Evolutionary conservation across 2,888 invertebrate genomes (phyloP).

Genomic region (Melanotus villosus): DNA sequence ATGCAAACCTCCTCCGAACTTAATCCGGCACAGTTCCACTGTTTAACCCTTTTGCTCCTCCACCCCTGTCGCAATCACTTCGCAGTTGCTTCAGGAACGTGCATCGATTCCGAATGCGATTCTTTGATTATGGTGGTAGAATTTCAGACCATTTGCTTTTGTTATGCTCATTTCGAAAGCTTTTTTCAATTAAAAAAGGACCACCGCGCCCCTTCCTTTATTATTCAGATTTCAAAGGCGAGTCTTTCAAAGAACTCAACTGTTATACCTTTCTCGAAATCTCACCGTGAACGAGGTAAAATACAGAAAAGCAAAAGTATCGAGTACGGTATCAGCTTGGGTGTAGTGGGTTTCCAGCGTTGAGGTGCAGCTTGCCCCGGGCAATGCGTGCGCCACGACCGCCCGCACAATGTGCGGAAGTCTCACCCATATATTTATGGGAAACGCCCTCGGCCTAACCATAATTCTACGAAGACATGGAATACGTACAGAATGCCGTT

Average conservation of each 20-base stretch:
- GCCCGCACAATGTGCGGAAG: constrained; percentile 53
- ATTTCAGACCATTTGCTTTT: constrained; percentile 40
- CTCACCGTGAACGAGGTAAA: constrained; percentile 7
- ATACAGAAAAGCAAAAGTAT: constrained; percentile 21
- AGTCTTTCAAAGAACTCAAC: constrained; percentile 5
- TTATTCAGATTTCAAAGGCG: constrained; percentile 26
- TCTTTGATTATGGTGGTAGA: constrained; percentile 38
- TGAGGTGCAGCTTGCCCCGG: constrained; percentile 45
- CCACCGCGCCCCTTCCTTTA: constrained; percentile 6
- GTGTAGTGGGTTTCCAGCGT: constrained; percentile 21
- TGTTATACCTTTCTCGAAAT: constrained; percentile 13
- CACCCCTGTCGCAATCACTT: constrained; percentile 43
- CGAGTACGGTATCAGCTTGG: constrained; percentile 4
- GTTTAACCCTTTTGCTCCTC: constrained; percentile 44
- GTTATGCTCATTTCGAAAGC: constrained; percentile 32
- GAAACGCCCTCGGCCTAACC: constrained; percentile 51
- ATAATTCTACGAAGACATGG: constrained; percentile 50
- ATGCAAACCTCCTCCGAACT: constrained; percentile 42
- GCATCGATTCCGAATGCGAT: constrained; percentile 46
- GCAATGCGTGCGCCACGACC: constrained; percentile 54
- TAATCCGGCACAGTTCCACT: constrained; percentile 43
- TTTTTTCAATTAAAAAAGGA: constrained; percentile 31
- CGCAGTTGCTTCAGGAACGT: constrained; percentile 41
- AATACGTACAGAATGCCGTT: constrained; percentile 42
- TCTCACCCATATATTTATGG: constrained; percentile 54